Base-by-base conservation (phyloP, 2,888 invertebrate species). In the Anodontia alba region DNA sequence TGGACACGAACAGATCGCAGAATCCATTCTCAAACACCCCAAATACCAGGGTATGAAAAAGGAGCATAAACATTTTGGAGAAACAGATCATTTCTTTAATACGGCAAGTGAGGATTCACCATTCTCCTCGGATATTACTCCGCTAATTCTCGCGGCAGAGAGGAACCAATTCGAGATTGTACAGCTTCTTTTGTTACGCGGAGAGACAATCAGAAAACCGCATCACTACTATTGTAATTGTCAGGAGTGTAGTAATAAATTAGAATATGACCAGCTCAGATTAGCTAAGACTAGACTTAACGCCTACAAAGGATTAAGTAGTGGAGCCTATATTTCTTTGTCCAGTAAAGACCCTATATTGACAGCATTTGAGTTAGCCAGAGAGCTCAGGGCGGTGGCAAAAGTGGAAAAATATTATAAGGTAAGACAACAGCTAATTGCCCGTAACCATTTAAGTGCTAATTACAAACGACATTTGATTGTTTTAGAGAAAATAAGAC, bases 171-270 rank as follows among this genome's bases (percentile, higher is more conserved):
- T 91, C 79, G 92, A 92, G 83, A 92, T 93, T 49, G 89, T 92
- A 12, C 89, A 90, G 80, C 81, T 91, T 62, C 77, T 92, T 69
- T 81, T 94, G 51, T 81, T 92, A 31, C 87, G 92, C 23, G 93
- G 93, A 0, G 92, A 93, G 78, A 90, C 89, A 8, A 93, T 94
- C 43, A 87, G 88, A 38, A 93, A 93, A 75, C 94, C 94, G 2
- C 94, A 94, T 81, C 93, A 93, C 80, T 92, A 92, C 77, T 90
- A 92, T 80, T 94, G 94, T 80, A 85, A 89, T 46, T 94, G 93
- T 80, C 89, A 90, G 69, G 92, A 91, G 76, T 93, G 93, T 81
- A 87, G 87, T 54, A 91, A 90, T 80, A 90, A 90, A 78, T 78
- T 91, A 71, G 87, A 89, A 76, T 91, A 89, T 38, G 93, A 93